Evolutionary conservation across 2,888 invertebrate species (phyloP).

Genomic region (Andrena haemorrhoa): DNA sequence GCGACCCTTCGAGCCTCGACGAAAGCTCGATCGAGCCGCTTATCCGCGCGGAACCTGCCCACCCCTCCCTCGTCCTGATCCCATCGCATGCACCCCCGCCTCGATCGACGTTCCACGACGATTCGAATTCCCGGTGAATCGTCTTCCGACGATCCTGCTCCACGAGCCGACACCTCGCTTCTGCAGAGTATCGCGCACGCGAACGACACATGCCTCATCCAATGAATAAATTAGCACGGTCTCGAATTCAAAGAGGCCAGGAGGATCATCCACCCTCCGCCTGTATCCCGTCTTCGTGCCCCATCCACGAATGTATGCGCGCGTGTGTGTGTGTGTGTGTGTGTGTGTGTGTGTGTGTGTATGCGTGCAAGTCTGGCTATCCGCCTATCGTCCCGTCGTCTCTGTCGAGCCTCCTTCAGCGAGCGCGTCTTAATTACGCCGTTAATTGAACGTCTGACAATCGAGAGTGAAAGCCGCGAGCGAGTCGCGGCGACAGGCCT

Average conservation of each 20-base stretch:
- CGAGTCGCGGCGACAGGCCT: slow-evolving; percentile 4
- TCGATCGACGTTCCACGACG: slow-evolving; percentile 15
- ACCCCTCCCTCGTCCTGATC: too few species aligned
- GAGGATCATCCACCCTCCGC: background rate
- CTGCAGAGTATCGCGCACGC: slow-evolving; percentile 7
- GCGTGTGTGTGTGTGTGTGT: background rate
- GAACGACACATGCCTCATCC: slow-evolving; percentile 7
- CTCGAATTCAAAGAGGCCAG: slow-evolving; percentile 15
- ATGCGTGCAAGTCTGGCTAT: too few species aligned
- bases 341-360: background rate
- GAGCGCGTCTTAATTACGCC: slow-evolving; percentile 49
- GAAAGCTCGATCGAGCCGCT: slow-evolving; percentile 5
- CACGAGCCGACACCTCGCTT: background rate
- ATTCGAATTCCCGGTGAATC: slow-evolving; percentile 22
- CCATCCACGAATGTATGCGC: background rate
- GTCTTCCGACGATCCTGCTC: slow-evolving; percentile 6
- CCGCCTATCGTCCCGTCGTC: slow-evolving; percentile 23
- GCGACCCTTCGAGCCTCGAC: background rate
- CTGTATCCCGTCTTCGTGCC: background rate
- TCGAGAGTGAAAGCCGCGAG: slow-evolving; percentile 61
- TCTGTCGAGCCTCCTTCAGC: slow-evolving; percentile 28
- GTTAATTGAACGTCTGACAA: slow-evolving; percentile 75
- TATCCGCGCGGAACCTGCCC: background rate
- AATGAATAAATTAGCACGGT: slow-evolving; percentile 39
- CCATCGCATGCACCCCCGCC: slow-evolving; percentile 1